A percentile compares a stretch with the other conserved stretches of the same genome.
These are phyloP conservation scores for Porites australiensis DNA, from an alignment of 64 coral and sea anemone species.

Conservation along the genomic window DNA sequence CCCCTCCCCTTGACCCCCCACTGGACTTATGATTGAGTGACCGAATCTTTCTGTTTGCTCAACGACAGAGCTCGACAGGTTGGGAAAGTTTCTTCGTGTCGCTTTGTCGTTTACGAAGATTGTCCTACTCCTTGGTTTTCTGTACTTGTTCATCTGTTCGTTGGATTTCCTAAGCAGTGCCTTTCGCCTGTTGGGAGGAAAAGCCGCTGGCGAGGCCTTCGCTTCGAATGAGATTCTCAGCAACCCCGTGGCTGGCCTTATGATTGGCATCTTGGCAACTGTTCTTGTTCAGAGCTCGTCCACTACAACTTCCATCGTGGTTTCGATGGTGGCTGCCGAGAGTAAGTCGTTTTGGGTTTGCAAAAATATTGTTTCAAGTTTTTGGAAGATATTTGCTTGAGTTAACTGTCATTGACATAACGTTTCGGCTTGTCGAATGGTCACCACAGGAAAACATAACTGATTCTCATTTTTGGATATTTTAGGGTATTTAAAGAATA, in stretches of 20 bases:
- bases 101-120: constrained; percentile 45
- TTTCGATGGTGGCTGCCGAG: constrained; percentile 88
- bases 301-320: constrained; percentile 95
- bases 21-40: too few relatives aligned
- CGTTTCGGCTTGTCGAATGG: too few relatives aligned
- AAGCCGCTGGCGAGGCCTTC: constrained; percentile 93
- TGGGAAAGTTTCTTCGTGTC: constrained; percentile 70
- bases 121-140: constrained; percentile 67
- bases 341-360: constrained; percentile 68
- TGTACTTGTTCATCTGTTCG: constrained; percentile 99
- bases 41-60: neutral
- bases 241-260: constrained; percentile 92
- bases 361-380: too few relatives aligned
- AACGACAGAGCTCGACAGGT: constrained; percentile 66
- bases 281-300: constrained; percentile 98
- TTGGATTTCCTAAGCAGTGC: constrained; percentile 95
- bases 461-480: too few relatives aligned
- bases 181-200: constrained; percentile 95
- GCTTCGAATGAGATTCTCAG: constrained; percentile 63
- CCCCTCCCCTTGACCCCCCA: too few relatives aligned
- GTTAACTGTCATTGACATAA: neutral
- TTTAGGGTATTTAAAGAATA: too few relatives aligned
- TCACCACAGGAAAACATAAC: too few relatives aligned
- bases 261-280: constrained; percentile 94
- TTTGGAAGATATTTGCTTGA: neutral